Evolutionary conservation across 1,140 invertebrate species (phyloP).

Genomic region (Parasteatoda tepidariorum): DNA sequence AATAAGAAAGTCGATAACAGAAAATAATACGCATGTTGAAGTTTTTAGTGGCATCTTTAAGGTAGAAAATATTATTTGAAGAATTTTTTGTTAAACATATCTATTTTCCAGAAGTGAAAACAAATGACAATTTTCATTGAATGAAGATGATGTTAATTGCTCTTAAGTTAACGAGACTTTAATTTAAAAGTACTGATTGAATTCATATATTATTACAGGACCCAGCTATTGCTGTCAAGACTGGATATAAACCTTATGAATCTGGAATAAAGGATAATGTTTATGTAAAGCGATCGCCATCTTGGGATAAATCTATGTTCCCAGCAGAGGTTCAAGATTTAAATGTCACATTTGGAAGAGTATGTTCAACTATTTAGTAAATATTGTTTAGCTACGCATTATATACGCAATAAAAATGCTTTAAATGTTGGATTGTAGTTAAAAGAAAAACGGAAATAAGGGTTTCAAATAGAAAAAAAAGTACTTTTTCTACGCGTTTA

Average conservation of each 20-base stretch:
- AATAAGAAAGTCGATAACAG: too few species aligned
- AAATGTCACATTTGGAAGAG: slow-evolving; percentile 5
- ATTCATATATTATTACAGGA: slow-evolving; percentile 65
- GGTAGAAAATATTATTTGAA: too few species aligned
- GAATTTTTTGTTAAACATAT: too few species aligned
- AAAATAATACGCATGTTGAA: too few species aligned
- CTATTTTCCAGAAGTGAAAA: too few species aligned
- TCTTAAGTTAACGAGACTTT: too few species aligned
- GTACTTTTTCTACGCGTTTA: too few species aligned
- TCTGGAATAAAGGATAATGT: slow-evolving; percentile 64
- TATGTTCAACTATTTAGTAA: neutral
- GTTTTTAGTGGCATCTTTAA: too few species aligned
- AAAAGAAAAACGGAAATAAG: neutral
- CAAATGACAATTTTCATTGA: too few species aligned
- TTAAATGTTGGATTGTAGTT: neutral
- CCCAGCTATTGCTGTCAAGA: slow-evolving; percentile 64
- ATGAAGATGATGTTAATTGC: too few species aligned
- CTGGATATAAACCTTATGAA: slow-evolving; percentile 64
- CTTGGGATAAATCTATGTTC: neutral
- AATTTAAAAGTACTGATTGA: too few species aligned
- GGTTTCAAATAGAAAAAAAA: too few species aligned
- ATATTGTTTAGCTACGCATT: neutral
- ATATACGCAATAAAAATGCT: neutral
- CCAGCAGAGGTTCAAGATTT: neutral
- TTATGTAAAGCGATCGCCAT: slow-evolving; percentile 63